A percentile compares a stretch with the other conserved stretches of the same genome.
These are phyloP conservation scores for Dicycla oo DNA, from an alignment of 2,888 invertebrate species.

Conservation along the genomic window DNA sequence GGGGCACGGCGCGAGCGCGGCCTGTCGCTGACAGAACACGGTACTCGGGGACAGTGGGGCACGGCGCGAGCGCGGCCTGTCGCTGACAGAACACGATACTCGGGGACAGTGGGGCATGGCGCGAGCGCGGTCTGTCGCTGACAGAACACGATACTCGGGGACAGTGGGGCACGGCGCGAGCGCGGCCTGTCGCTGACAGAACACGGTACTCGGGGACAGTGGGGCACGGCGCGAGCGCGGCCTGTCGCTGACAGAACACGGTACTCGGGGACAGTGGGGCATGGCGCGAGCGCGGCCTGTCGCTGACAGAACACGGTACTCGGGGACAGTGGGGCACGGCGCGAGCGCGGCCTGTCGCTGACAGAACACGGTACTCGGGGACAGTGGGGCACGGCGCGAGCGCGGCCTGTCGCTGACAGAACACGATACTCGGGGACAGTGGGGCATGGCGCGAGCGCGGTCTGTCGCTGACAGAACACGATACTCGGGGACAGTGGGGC, in stretches of 20 bases:
- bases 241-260: conserved; percentile 29
- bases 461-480: conserved; percentile 29
- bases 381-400: neutral
- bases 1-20: conserved; percentile 5
- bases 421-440: neutral
- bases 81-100: conserved; percentile 22
- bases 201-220: neutral
- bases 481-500: neutral
- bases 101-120: neutral
- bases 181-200: conserved; percentile 32
- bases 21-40: conserved; percentile 29
- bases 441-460: conserved; percentile 5
- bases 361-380: conserved; percentile 12
- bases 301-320: conserved; percentile 23
- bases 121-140: conserved; percentile 23
- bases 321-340: neutral
- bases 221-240: conserved; percentile 5
- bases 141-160: conserved; percentile 12
- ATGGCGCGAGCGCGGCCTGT: conserved; percentile 19
- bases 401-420: conserved; percentile 32
- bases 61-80: conserved; percentile 19
- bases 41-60: neutral
- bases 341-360: conserved; percentile 23
- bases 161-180: neutral
- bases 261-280: neutral